Evolutionary conservation across 2,888 invertebrate species (phyloP).

Genomic region (Drosophila kambysellisi): DNA sequence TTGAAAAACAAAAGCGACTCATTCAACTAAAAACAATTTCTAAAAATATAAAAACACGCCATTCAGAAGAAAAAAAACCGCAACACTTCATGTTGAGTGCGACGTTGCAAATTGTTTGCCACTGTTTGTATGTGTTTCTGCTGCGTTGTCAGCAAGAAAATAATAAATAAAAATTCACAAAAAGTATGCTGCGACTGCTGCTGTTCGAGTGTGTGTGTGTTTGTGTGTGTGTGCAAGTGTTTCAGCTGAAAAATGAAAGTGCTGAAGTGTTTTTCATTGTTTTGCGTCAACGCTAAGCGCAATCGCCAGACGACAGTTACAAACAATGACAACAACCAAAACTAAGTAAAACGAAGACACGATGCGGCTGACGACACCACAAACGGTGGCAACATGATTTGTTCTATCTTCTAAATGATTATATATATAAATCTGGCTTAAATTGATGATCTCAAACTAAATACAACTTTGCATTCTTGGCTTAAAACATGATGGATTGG

Average conservation of each 20-base stretch:
- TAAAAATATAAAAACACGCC: slow-evolving; percentile 75
- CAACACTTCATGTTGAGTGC: slow-evolving; percentile 77
- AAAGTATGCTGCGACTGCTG: slow-evolving; percentile 45
- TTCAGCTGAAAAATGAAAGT: slow-evolving; percentile 70
- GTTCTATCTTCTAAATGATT: background rate
- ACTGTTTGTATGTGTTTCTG: slow-evolving; percentile 21
- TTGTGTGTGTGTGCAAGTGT: slow-evolving; percentile 35
- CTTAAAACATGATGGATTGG: background rate
- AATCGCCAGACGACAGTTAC: slow-evolving; percentile 36
- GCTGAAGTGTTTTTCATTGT: slow-evolving; percentile 78
- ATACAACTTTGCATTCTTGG: background rate
- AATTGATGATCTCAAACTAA: background rate
- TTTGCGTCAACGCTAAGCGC: slow-evolving; percentile 67
- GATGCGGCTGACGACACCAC: slow-evolving; percentile 19
- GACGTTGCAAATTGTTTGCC: slow-evolving; percentile 71
- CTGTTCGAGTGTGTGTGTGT: slow-evolving; percentile 6
- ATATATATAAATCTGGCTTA: background rate
- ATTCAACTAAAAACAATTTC: slow-evolving; percentile 74
- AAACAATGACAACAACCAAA: slow-evolving; percentile 33
- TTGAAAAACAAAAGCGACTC: slow-evolving; percentile 50
- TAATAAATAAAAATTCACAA: slow-evolving; percentile 76
- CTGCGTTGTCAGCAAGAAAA: slow-evolving; percentile 51
- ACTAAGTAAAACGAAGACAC: slow-evolving; percentile 23
- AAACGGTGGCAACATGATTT: slow-evolving; percentile 26
- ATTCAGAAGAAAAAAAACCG: slow-evolving; percentile 53